Conservation (phyloP, 2,113 vertebrate species). For the Mus spicilegus region DNA sequence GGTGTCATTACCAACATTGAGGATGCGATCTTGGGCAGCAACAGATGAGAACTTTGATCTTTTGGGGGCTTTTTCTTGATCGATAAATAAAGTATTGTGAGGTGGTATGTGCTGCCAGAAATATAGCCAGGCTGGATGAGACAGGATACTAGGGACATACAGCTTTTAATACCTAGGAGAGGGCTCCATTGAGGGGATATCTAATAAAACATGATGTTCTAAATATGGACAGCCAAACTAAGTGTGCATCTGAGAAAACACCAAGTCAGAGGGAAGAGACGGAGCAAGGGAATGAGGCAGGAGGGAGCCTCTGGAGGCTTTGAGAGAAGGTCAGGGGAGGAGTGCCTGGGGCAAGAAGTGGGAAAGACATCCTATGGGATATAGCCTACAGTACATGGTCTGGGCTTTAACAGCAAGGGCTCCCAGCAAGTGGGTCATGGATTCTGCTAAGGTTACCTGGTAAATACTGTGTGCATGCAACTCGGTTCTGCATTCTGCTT, state of each 20-base stretch:
- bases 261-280: not conserved
- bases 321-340: not conserved
- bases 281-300: not conserved
- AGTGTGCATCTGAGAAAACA: not conserved
- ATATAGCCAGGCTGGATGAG: not conserved
- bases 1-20: too few relatives aligned
- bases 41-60: not conserved
- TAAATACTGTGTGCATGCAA: not conserved
- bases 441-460: rapidly evolving
- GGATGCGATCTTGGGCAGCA: too few relatives aligned
- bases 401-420: not conserved
- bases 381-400: not conserved
- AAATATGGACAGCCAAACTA: not conserved
- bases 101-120: not conserved
- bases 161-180: not conserved
- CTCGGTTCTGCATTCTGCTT: not conserved
- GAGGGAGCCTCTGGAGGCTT: not conserved
- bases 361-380: not conserved
- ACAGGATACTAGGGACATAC: not conserved
- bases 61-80: not conserved
- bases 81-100: not conserved
- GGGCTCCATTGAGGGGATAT: not conserved
- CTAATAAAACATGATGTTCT: not conserved
- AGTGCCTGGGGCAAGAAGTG: rapidly evolving
- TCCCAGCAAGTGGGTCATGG: rapidly evolving